Evolutionary conservation across 1,140 invertebrate genomes (phyloP).

Genomic region (Scaptomyza hsui): DNA sequence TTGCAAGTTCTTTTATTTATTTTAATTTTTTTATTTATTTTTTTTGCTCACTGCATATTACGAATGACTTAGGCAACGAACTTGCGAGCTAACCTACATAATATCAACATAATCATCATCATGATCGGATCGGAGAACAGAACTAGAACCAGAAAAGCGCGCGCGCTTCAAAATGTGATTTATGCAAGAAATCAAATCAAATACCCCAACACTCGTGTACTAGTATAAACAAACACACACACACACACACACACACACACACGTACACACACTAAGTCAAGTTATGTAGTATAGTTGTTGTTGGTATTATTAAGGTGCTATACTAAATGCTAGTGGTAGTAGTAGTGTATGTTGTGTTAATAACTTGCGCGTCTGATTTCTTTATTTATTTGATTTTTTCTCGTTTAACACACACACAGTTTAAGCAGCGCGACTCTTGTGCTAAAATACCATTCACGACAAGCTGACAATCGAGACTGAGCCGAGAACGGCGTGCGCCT

Average conservation of each 20-base stretch:
- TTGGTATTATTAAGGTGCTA: slow-evolving; percentile 23
- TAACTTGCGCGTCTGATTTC: slow-evolving; percentile 54
- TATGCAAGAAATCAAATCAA: slow-evolving; percentile 60
- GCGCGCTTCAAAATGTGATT: slow-evolving; percentile 68
- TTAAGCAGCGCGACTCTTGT: slow-evolving; percentile 62
- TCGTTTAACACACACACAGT: slow-evolving; percentile 7
- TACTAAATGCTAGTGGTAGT: too few species aligned
- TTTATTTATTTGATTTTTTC: neutral
- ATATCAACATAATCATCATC: slow-evolving; percentile 12
- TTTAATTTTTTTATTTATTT: slow-evolving; percentile 18
- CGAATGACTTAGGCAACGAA: slow-evolving; percentile 75
- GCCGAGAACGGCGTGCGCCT: slow-evolving; percentile 78
- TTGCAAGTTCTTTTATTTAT: neutral
- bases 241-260: slow-evolving; percentile 19
- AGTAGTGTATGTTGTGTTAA: slow-evolving; percentile 41
- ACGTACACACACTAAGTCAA: slow-evolving; percentile 27
- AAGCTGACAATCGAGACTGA: slow-evolving; percentile 81
- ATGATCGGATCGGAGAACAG: too few species aligned
- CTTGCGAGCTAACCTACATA: slow-evolving; percentile 40
- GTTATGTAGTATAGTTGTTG: slow-evolving; percentile 63
- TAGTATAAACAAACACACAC: slow-evolving; percentile 20
- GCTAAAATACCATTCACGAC: slow-evolving; percentile 80
- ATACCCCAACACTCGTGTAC: slow-evolving; percentile 22
- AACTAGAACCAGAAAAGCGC: slow-evolving; percentile 55
- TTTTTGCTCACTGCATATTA: slow-evolving; percentile 37